Conservation (phyloP, 2,888 invertebrate species). For the Hirtodrosophila cameraria region DNA sequence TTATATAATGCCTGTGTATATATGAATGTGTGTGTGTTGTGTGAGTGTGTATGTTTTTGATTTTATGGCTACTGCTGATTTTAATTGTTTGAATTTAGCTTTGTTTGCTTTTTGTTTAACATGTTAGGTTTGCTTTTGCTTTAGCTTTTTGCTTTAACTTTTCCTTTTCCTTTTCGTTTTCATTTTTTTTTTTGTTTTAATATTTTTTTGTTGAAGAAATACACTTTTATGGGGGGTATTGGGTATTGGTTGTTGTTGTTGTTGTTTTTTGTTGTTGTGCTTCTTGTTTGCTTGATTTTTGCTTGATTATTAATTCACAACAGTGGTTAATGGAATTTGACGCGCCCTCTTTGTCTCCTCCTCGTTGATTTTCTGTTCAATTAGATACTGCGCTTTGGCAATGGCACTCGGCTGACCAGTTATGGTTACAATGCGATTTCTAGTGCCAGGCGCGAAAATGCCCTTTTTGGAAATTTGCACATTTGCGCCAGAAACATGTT, state of each 20-base stretch:
- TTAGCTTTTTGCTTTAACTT: slow-evolving; percentile 18
- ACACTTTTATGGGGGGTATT: slow-evolving; percentile 18
- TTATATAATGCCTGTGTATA: slow-evolving; percentile 7
- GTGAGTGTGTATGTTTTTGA: slow-evolving; percentile 16
- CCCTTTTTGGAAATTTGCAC: slow-evolving; percentile 99
- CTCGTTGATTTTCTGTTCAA: slow-evolving; percentile 97
- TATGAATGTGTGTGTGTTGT: slow-evolving; percentile 11
- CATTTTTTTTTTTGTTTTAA: slow-evolving; percentile 16
- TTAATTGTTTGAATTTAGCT: slow-evolving; percentile 27
- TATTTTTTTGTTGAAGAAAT: slow-evolving; percentile 36
- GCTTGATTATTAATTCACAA: slow-evolving; percentile 82
- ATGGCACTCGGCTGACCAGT: slow-evolving; percentile 95
- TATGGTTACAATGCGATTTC: slow-evolving; percentile 98
- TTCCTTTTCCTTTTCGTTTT: background rate
- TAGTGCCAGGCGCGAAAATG: slow-evolving; percentile 97
- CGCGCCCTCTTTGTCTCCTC: slow-evolving; percentile 97
- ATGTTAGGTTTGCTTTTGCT: slow-evolving; percentile 16
- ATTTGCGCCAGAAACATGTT: slow-evolving; percentile 98
- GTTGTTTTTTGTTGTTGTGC: slow-evolving; percentile 55
- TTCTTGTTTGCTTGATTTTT: slow-evolving; percentile 54
- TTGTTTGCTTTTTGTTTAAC: slow-evolving; percentile 21
- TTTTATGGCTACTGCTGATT: slow-evolving; percentile 31
- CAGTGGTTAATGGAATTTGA: slow-evolving; percentile 90
- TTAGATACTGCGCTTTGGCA: slow-evolving; percentile 95
- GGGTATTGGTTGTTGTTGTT: slow-evolving; percentile 13